Evolutionary conservation across 2,888 invertebrate species (phyloP).

Genomic region (Lochmaea crataegi): DNA sequence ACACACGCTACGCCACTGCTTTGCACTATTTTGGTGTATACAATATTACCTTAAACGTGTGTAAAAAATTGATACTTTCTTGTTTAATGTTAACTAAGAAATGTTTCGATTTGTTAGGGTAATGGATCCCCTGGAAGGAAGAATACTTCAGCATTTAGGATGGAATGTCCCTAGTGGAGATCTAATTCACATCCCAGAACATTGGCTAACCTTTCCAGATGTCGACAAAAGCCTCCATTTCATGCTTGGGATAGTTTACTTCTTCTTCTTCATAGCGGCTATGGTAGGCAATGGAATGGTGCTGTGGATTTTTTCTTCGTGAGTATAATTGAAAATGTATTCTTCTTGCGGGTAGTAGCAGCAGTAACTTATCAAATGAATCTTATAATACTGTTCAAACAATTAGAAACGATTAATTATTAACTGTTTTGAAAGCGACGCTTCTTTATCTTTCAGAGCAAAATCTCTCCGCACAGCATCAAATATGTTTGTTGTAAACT

Average conservation of each 20-base stretch:
- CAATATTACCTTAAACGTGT: too few species aligned
- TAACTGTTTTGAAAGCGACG: background rate
- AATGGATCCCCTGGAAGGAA: slow-evolving; percentile 39
- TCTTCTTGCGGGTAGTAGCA: too few species aligned
- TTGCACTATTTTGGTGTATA: too few species aligned
- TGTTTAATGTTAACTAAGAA: background rate
- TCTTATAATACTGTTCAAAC: too few species aligned
- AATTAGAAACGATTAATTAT: too few species aligned
- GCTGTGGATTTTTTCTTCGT: slow-evolving; percentile 86
- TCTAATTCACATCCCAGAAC: slow-evolving; percentile 80
- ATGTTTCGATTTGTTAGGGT: slow-evolving; percentile 27
- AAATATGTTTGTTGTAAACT: slow-evolving; percentile 85
- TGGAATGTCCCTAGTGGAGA: slow-evolving; percentile 84
- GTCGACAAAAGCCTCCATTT: slow-evolving; percentile 86
- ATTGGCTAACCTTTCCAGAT: slow-evolving; percentile 84
- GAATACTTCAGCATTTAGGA: slow-evolving; percentile 65
- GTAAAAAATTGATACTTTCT: too few species aligned
- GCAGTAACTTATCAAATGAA: too few species aligned
- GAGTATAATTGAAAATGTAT: slow-evolving; percentile 57
- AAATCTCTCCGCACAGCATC: slow-evolving; percentile 82
- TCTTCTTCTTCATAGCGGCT: slow-evolving; percentile 76
- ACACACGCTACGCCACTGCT: too few species aligned
- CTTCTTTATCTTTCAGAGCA: slow-evolving; percentile 68
- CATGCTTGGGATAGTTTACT: slow-evolving; percentile 80
- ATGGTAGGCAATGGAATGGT: slow-evolving; percentile 86